Conservation (phyloP, 2,888 invertebrate genomes). For the Palloptera scutellata region DNA sequence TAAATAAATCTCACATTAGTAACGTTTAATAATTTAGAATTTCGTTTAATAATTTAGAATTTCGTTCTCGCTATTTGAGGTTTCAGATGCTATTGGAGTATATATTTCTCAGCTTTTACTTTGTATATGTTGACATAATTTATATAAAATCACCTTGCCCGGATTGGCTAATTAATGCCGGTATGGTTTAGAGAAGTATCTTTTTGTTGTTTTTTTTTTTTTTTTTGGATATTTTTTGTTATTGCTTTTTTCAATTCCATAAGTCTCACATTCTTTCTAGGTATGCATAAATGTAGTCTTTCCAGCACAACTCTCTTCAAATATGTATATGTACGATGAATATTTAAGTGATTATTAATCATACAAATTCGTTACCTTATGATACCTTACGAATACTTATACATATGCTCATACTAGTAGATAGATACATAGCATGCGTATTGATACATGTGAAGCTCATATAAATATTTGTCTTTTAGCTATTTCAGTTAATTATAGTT, state of each 20-base stretch:
- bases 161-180: not conserved
- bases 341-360: not conserved
- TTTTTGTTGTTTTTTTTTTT: not conserved
- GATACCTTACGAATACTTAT: too few relatives aligned
- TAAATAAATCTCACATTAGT: conserved; percentile 21
- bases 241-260: too few relatives aligned
- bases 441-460: too few relatives aligned
- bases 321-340: not conserved
- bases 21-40: conserved; percentile 15
- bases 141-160: not conserved
- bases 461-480: too few relatives aligned
- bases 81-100: not conserved
- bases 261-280: too few relatives aligned
- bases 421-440: too few relatives aligned
- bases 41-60: not conserved
- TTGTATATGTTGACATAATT: conserved; percentile 6
- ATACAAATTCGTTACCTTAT: too few relatives aligned
- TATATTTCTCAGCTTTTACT: not conserved
- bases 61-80: not conserved
- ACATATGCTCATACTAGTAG: too few relatives aligned
- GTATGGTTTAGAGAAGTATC: not conserved
- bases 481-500: too few relatives aligned
- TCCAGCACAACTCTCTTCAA: too few relatives aligned
- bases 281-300: too few relatives aligned
- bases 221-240: not conserved